These are phyloP conservation scores for Drosophila colorata DNA, from an alignment of 2,888 invertebrate species.

Conservation along the genomic window DNA sequence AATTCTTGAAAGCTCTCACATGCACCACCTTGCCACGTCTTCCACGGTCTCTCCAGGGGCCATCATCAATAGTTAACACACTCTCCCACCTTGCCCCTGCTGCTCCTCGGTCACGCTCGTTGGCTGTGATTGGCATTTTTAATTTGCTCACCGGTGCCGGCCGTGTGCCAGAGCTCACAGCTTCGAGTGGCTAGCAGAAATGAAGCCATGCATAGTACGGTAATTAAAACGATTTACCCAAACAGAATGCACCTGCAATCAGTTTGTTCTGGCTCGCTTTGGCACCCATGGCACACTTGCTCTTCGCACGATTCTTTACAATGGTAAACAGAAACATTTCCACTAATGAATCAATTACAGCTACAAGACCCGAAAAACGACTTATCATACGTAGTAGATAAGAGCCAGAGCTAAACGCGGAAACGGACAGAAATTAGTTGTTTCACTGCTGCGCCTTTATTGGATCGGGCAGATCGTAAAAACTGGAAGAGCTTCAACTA, in stretches of 20 bases:
- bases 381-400: constrained; percentile 39
- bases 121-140: constrained; percentile 66
- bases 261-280: constrained; percentile 6
- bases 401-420: not conserved
- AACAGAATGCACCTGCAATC: constrained; percentile 36
- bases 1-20: constrained; percentile 38
- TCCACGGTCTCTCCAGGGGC: constrained; percentile 22
- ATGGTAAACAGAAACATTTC: constrained; percentile 28
- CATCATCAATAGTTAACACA: constrained; percentile 44
- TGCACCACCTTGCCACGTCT: constrained; percentile 43
- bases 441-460: constrained; percentile 1
- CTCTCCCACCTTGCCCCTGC: not conserved
- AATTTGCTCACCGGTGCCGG: constrained; percentile 46
- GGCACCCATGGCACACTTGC: not conserved
- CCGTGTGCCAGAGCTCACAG: constrained; percentile 28
- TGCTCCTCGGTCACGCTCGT: constrained; percentile 34
- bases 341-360: constrained; percentile 31
- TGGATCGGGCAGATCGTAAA: constrained; percentile 20
- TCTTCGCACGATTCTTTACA: not conserved
- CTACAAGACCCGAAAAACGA: constrained; percentile 2
- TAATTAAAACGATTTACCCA: constrained; percentile 52
- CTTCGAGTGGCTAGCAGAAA: constrained; percentile 17
- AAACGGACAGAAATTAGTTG: not conserved
- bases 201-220: constrained; percentile 21
- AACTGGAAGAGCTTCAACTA: no score